phyloP scores from a whole-genome alignment of 2,113 vertebrate genomes.

The Podarcis raffonei region DNA sequence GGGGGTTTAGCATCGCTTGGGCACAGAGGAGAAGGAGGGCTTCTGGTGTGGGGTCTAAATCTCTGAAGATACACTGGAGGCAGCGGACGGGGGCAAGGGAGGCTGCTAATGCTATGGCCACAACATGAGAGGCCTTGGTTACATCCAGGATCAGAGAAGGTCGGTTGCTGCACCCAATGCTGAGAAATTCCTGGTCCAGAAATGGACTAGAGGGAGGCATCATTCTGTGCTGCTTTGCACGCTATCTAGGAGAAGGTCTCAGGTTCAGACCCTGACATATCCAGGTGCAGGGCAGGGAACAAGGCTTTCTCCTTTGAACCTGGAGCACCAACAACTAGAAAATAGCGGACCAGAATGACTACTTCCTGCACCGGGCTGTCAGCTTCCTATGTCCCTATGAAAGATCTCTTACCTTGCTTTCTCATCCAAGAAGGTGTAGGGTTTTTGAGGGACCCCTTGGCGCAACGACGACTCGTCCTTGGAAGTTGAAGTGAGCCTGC shows the following conservation, averaged over 20 bases:
- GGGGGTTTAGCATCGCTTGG: background rate
- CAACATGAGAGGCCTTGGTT: background rate
- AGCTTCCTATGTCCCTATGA: background rate
- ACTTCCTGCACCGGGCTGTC: background rate
- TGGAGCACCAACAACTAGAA: background rate
- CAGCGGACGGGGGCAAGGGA: no score
- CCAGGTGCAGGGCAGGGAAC: background rate
- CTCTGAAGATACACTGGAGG: background rate
- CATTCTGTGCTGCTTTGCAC: background rate
- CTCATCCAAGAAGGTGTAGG: constrained; percentile 97
- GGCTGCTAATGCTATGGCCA: background rate
- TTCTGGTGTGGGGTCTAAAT: background rate
- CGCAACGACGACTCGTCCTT: constrained; percentile 80
- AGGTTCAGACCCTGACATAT: background rate
- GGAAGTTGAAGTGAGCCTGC: constrained; percentile 67
- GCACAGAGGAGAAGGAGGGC: background rate
- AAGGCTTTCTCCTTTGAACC: background rate
- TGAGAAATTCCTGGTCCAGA: background rate
- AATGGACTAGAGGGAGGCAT: background rate
- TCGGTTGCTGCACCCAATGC: background rate
- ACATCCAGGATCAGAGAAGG: no score
- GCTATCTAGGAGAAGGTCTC: background rate
- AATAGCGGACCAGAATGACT: background rate
- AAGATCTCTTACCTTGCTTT: constrained; percentile 86
- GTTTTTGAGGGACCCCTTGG: constrained; percentile 94